Conservation (phyloP, 2,113 vertebrate genomes). For the Xiphias gladius region DNA sequence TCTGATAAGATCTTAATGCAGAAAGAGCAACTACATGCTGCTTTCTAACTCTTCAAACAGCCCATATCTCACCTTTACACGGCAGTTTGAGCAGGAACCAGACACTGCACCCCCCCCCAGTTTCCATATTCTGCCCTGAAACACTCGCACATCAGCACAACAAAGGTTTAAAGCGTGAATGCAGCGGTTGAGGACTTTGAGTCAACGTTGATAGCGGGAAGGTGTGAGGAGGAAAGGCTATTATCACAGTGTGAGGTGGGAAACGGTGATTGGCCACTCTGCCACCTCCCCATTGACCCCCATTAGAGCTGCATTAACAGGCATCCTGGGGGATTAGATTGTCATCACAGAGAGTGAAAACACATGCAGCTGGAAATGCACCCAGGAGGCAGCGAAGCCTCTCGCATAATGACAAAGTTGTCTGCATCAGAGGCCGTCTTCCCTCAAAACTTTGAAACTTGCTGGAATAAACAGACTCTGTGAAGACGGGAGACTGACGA, state of each 20-base stretch:
- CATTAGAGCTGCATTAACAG: conserved; percentile 57
- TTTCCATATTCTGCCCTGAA: background rate
- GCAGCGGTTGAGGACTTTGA: background rate
- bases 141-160: background rate
- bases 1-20: too few species aligned
- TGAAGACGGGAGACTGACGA: background rate
- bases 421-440: background rate
- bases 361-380: conserved; percentile 19
- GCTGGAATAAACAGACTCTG: background rate
- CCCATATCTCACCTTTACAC: background rate
- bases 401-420: background rate
- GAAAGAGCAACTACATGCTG: too few species aligned
- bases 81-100: too few species aligned
- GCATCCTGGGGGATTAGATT: conserved; percentile 28
- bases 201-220: conserved; percentile 32
- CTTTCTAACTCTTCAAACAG: too few species aligned
- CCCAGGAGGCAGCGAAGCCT: background rate
- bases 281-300: conserved; percentile 53
- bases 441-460: background rate
- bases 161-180: conserved; percentile 20
- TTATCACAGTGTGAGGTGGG: conserved; percentile 57
- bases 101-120: too few species aligned
- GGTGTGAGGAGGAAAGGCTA: conserved; percentile 61
- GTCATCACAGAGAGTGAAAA: conserved; percentile 18
- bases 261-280: conserved; percentile 43